These are phyloP conservation scores for Carcina quercana DNA, from an alignment of 2,888 invertebrate species.

Conservation along the genomic window DNA sequence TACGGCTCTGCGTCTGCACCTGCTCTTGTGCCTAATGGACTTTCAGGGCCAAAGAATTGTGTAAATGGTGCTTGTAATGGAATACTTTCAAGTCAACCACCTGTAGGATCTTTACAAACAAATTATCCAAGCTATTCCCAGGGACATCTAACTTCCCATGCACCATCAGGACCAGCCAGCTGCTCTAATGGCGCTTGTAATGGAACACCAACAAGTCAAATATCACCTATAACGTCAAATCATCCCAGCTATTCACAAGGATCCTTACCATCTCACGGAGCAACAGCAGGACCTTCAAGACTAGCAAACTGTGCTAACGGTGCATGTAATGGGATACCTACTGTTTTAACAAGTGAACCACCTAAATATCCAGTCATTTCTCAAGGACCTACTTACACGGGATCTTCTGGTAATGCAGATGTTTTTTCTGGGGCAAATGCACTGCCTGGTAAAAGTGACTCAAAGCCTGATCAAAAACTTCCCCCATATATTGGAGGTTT, in stretches of 20 bases:
- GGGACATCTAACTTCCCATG: conserved; percentile 15
- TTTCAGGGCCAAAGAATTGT: too few species aligned
- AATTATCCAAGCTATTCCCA: conserved; percentile 10
- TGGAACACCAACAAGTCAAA: conserved; percentile 2
- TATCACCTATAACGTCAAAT: neutral
- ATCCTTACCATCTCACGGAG: neutral
- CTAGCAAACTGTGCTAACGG: conserved; percentile 21
- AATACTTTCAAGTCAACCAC: conserved; percentile 1
- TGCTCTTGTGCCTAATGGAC: too few species aligned
- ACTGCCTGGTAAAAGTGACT: conserved; percentile 1
- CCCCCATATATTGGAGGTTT: conserved; percentile 27
- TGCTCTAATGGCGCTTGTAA: conserved; percentile 5
- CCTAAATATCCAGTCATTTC: too few species aligned
- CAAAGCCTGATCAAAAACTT: conserved; percentile 8
- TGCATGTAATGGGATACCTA: conserved; percentile 21
- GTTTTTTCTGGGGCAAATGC: conserved; percentile 4
- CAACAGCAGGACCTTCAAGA: too few species aligned
- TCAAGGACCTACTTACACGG: neutral
- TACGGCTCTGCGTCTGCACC: too few species aligned
- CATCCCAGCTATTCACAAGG: conserved; percentile 7
- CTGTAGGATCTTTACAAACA: conserved; percentile 4
- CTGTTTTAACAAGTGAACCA: neutral
- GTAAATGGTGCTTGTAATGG: conserved; percentile 24
- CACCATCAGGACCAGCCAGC: conserved; percentile 9
- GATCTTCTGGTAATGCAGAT: conserved; percentile 5